Conservation (phyloP, 2,888 invertebrate species). For the Thymelicus lineola region DNA sequence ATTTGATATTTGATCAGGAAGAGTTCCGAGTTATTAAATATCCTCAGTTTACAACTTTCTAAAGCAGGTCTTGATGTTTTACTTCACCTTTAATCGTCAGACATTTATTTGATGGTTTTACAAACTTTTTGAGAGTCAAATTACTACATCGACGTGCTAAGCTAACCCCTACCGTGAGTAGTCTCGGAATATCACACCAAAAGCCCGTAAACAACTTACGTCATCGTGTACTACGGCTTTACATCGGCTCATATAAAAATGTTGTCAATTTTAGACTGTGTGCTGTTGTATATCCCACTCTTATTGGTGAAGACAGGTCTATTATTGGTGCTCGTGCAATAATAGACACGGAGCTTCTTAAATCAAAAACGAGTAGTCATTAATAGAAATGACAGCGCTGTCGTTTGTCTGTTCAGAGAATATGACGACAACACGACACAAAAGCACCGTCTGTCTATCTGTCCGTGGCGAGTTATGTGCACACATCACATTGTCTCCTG, state of each 20-base stretch:
- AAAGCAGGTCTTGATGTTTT: too few relatives aligned
- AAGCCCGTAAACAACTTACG: too few relatives aligned
- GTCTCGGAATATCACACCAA: too few relatives aligned
- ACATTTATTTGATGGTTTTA: too few relatives aligned
- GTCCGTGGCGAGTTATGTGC: not conserved
- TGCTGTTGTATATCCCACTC: not conserved
- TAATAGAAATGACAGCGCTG: slow-evolving; percentile 41
- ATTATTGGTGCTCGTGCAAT: slow-evolving; percentile 3
- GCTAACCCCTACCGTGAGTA: too few relatives aligned
- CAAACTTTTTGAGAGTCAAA: too few relatives aligned
- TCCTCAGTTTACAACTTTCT: too few relatives aligned
- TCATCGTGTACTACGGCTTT: not conserved
- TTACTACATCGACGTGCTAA: too few relatives aligned
- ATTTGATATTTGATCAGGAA: too few relatives aligned
- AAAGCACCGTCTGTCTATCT: not conserved
- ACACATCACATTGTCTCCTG: slow-evolving; percentile 1
- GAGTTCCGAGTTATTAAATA: too few relatives aligned
- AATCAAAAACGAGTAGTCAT: slow-evolving; percentile 18
- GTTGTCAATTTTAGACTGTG: not conserved
- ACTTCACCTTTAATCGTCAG: too few relatives aligned
- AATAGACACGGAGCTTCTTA: slow-evolving; percentile 15
- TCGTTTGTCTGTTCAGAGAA: slow-evolving; percentile 8
- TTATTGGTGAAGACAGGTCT: not conserved
- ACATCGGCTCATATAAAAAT: not conserved
- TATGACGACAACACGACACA: slow-evolving; percentile 12